phyloP scores from a whole-genome alignment of 2,888 invertebrate species.

The Athetis lepigone region DNA sequence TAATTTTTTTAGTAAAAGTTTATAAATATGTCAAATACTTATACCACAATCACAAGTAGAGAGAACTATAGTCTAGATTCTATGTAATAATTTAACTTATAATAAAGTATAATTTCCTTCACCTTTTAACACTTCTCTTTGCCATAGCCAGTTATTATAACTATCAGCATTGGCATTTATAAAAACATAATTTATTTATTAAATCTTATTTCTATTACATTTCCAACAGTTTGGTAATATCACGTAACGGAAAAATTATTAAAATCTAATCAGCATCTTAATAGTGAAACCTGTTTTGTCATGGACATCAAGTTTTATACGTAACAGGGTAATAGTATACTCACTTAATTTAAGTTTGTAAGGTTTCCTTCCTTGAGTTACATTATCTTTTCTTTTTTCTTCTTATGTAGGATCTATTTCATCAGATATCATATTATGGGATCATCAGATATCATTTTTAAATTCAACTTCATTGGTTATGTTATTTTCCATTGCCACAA shows the following conservation, averaged over 20 bases:
- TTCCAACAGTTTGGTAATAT: constrained; percentile 30
- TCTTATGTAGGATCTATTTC: neutral
- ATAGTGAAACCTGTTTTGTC: constrained; percentile 45
- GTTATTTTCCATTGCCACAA: too few species aligned
- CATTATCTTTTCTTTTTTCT: constrained; percentile 2
- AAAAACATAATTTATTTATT: constrained; percentile 22
- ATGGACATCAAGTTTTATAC: constrained; percentile 23
- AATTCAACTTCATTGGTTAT: neutral
- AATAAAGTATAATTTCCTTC: too few species aligned
- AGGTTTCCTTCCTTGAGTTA: constrained; percentile 14
- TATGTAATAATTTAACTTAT: too few species aligned
- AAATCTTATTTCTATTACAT: constrained; percentile 18
- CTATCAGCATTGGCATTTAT: constrained; percentile 1
- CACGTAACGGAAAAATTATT: constrained; percentile 30
- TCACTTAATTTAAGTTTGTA: neutral
- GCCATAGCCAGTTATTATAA: neutral
- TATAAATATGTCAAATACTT: too few species aligned
- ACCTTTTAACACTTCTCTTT: neutral
- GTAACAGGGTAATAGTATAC: constrained; percentile 31
- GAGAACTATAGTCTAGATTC: too few species aligned
- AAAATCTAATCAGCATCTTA: constrained; percentile 36
- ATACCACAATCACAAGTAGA: too few species aligned
- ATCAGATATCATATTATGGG: neutral
- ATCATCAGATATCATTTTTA: neutral
- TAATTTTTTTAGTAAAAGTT: too few species aligned